Conservation (phyloP, 2,797 vertebrate species). For the Chrosomus eos region DNA sequence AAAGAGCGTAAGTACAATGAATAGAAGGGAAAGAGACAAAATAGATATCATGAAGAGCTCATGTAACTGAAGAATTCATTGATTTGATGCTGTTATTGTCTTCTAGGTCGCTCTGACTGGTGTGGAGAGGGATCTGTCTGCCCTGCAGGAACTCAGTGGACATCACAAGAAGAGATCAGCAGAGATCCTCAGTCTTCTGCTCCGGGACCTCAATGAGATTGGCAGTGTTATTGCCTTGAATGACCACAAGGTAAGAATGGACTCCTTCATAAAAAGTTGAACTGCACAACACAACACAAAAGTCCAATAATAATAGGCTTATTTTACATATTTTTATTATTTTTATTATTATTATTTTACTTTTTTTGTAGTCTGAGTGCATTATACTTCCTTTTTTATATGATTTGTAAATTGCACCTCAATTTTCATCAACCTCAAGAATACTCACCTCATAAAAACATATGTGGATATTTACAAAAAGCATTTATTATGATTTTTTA, state of each 20-base stretch:
- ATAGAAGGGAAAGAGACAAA: background rate
- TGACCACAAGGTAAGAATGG: conserved; percentile 84
- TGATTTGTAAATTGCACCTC: background rate
- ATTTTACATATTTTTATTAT: background rate
- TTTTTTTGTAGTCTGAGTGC: background rate
- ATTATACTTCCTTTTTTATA: background rate
- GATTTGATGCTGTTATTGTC: conserved; percentile 60
- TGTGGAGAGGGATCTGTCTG: conserved; percentile 83
- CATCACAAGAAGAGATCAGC: conserved; percentile 92
- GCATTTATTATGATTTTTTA: background rate
- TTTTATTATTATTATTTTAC: too few species aligned
- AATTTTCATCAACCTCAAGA: background rate
- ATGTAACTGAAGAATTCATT: conserved; percentile 45
- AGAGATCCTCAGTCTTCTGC: conserved; percentile 88
- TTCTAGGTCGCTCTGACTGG: conserved; percentile 81
- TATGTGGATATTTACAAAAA: background rate
- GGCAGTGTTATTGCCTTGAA: conserved; percentile 90
- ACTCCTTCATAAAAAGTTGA: background rate
- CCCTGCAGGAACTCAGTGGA: conserved; percentile 88
- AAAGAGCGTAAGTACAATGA: conserved; percentile 80
- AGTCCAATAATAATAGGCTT: background rate
- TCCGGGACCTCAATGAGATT: conserved; percentile 92
- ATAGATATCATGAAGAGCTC: background rate
- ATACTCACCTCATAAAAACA: background rate
- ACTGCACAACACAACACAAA: background rate